Evolutionary conservation across 2,797 vertebrate species (phyloP).

Genomic region (Momotus momota): DNA sequence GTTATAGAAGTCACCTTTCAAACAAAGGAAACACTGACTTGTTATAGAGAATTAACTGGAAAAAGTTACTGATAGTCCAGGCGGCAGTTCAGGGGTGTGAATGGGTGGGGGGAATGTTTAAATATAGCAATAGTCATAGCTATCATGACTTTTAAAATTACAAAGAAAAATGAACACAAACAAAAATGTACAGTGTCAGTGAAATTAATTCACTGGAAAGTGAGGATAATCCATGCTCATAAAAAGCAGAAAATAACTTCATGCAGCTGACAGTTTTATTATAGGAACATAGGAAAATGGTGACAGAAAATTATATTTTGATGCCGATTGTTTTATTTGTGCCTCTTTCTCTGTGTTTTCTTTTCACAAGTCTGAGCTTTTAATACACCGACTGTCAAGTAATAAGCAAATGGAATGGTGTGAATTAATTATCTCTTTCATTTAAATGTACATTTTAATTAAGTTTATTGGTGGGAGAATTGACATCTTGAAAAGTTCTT

Average conservation of each 20-base stretch:
- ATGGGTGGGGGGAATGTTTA: background rate
- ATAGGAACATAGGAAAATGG: constrained; percentile 70
- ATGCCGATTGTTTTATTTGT: constrained; percentile 76
- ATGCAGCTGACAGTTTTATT: constrained; percentile 69
- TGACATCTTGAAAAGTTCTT: constrained; percentile 60
- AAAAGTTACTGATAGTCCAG: constrained; percentile 56
- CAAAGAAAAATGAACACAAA: constrained; percentile 38
- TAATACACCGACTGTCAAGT: constrained; percentile 55
- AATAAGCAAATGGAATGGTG: constrained; percentile 69
- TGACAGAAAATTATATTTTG: constrained; percentile 72
- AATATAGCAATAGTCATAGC: constrained; percentile 51
- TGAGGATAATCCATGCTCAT: constrained; percentile 66
- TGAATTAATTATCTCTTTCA: constrained; percentile 72
- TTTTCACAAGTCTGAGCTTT: constrained; percentile 64
- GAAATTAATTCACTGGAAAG: constrained; percentile 66
- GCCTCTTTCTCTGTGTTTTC: constrained; percentile 53
- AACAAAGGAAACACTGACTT: constrained; percentile 51
- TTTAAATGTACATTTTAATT: constrained; percentile 74
- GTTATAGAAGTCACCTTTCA: constrained; percentile 32
- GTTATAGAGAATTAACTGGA: constrained; percentile 29
- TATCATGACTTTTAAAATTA: constrained; percentile 49
- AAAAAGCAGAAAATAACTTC: constrained; percentile 72
- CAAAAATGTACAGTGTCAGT: constrained; percentile 53
- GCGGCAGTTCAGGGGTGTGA: background rate
- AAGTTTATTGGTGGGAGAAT: constrained; percentile 58